Evolutionary conservation across 2,797 vertebrate genomes (phyloP).

Genomic region (Lepus townsendii): DNA sequence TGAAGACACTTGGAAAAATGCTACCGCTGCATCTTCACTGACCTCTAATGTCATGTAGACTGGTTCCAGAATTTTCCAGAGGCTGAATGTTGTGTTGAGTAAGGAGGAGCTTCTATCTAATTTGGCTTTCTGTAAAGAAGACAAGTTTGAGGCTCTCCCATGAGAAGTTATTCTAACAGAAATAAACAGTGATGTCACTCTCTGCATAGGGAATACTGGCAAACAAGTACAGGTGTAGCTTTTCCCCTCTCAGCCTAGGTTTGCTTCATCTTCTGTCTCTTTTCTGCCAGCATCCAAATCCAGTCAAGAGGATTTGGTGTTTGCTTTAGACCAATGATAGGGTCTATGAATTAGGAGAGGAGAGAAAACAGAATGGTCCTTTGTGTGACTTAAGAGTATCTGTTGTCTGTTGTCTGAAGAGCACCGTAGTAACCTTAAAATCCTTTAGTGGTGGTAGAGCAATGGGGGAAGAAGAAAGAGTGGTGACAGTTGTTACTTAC

Average conservation of each 20-base stretch:
- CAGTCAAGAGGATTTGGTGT: not conserved
- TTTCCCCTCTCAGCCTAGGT: not conserved
- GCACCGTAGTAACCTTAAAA: not conserved
- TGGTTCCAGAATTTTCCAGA: conserved; percentile 59
- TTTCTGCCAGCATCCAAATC: conserved; percentile 20
- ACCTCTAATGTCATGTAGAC: conserved; percentile 40
- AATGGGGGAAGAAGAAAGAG: not conserved
- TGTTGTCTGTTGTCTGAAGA: conserved; percentile 47
- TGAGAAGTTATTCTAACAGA: conserved; percentile 75
- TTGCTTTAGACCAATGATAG: not conserved
- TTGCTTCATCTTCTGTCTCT: conserved; percentile 36
- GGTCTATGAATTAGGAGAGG: not conserved
- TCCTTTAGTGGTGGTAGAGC: not conserved
- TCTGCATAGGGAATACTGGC: conserved; percentile 75
- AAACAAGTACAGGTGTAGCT: conserved; percentile 64
- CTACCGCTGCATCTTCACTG: conserved; percentile 8
- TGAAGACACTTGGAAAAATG: conserved; percentile 49
- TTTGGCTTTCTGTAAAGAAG: conserved; percentile 57
- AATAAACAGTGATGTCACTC: conserved; percentile 81
- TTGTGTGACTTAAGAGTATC: conserved; percentile 42
- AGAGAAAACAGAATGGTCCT: not conserved
- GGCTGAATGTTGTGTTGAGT: conserved; percentile 33
- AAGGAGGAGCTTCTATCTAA: conserved; percentile 25
- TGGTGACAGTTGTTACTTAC: not conserved
- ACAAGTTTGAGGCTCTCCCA: conserved; percentile 62